phyloP scores from a whole-genome alignment of 2,888 invertebrate genomes.

The Maniola hyperantus region DNA sequence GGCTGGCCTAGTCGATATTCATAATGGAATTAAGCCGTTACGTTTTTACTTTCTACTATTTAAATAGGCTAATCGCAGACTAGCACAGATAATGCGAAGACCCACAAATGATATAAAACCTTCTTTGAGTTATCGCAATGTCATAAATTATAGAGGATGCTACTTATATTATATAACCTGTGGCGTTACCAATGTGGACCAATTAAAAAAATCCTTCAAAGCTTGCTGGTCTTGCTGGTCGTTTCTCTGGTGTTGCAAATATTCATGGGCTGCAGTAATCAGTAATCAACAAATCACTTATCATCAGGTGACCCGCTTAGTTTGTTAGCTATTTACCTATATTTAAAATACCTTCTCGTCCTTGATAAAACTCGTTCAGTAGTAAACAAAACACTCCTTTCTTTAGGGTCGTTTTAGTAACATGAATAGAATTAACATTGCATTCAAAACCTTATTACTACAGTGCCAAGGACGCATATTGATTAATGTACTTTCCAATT shows the following conservation, averaged over 20 bases:
- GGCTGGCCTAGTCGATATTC: neutral
- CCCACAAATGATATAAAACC: conserved; percentile 10
- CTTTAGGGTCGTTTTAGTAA: conserved; percentile 6
- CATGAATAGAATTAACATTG: neutral
- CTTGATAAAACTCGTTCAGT: conserved; percentile 8
- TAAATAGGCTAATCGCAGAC: conserved; percentile 14
- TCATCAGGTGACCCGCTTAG: too few species aligned
- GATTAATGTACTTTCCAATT: conserved; percentile 11
- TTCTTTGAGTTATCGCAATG: conserved; percentile 6
- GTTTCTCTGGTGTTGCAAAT: too few species aligned
- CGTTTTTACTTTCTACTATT: conserved; percentile 11
- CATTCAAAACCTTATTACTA: conserved; percentile 7
- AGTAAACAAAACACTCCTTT: neutral
- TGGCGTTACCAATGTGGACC: too few species aligned
- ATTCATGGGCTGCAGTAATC: too few species aligned
- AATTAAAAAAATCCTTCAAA: too few species aligned
- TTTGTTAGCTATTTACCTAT: too few species aligned
- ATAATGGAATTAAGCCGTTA: conserved; percentile 16
- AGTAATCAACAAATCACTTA: too few species aligned
- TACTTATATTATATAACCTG: neutral
- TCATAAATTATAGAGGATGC: conserved; percentile 2
- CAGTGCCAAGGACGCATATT: neutral
- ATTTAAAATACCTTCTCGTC: neutral
- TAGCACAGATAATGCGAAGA: conserved; percentile 10
- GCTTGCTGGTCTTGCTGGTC: too few species aligned